These are phyloP conservation scores for Cotesia typhae DNA, from an alignment of 1,140 invertebrate species.

Conservation along the genomic window DNA sequence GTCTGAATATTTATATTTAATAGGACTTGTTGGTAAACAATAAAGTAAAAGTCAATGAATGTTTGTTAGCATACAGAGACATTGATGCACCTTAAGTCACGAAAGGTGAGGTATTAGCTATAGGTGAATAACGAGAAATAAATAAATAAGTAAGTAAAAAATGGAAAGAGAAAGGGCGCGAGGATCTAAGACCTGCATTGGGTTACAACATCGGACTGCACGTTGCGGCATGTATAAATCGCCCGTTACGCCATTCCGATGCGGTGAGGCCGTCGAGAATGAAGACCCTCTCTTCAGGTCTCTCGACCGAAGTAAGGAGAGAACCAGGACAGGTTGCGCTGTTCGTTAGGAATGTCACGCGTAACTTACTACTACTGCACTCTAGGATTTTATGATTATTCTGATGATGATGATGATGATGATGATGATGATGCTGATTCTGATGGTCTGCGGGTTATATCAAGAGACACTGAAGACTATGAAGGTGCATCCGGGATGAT, in stretches of 20 bases:
- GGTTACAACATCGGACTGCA: conserved; percentile 39
- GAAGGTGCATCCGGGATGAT: conserved; percentile 34
- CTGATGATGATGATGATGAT: background rate
- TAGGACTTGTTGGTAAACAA: too few species aligned
- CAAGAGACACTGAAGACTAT: conserved; percentile 25
- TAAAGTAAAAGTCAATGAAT: background rate
- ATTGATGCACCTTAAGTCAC: conserved; percentile 1
- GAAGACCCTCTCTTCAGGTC: conserved; percentile 21
- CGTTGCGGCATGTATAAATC: conserved; percentile 37
- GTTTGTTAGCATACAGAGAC: background rate
- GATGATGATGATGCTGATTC: too few species aligned
- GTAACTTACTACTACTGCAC: conserved; percentile 28
- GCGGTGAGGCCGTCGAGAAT: conserved; percentile 31
- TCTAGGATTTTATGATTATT: background rate
- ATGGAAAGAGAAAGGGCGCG: conserved; percentile 38
- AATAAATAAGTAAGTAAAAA: conserved; percentile 17
- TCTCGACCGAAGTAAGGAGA: conserved; percentile 14
- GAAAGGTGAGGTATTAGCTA: conserved; percentile 18
- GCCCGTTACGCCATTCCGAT: conserved; percentile 39
- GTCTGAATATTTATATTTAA: too few species aligned
- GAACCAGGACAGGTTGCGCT: conserved; percentile 38
- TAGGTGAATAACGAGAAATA: conserved; percentile 17
- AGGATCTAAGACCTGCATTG: conserved; percentile 39
- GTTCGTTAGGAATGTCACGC: conserved; percentile 36
- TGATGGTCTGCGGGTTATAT: background rate